Conservation (phyloP, 2,113 vertebrate species). For the Carassius gibelio region DNA sequence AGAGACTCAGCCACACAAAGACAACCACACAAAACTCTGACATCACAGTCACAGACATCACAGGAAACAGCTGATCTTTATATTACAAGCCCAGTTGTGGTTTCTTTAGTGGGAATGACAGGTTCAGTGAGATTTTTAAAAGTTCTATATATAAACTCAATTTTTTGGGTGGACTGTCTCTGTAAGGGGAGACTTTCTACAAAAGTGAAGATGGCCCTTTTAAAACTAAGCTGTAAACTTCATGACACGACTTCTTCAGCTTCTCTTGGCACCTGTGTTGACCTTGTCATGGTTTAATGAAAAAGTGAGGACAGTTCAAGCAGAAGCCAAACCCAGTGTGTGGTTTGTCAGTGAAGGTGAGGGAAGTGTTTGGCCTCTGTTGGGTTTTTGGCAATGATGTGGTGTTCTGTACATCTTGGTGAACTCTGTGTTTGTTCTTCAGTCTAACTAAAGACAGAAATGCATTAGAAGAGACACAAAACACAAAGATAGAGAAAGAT, state of each 20-base stretch:
- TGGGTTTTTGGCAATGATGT: background rate
- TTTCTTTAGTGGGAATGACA: background rate
- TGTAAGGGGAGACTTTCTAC: background rate
- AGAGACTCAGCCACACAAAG: constrained; percentile 4
- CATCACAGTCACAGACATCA: background rate
- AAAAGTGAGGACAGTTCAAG: constrained; percentile 2
- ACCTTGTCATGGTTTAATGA: background rate
- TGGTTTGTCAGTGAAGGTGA: background rate
- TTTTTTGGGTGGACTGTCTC: background rate
- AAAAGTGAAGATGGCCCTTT: background rate
- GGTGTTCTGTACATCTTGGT: background rate
- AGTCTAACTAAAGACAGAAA: constrained; percentile 17
- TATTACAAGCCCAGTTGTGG: background rate
- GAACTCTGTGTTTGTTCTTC: constrained; percentile 32
- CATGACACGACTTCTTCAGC: background rate
- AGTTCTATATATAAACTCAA: background rate
- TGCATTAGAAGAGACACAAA: background rate
- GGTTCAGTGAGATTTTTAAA: background rate
- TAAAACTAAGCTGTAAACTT: background rate
- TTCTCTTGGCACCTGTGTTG: constrained; percentile 4
- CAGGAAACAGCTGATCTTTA: background rate
- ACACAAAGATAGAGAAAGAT: background rate
- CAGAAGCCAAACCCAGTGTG: background rate
- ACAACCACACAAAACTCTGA: background rate
- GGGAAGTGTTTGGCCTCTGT: background rate